Base-by-base conservation (phyloP, 2,888 invertebrate species). In the Leptothorax acervorum region DNA sequence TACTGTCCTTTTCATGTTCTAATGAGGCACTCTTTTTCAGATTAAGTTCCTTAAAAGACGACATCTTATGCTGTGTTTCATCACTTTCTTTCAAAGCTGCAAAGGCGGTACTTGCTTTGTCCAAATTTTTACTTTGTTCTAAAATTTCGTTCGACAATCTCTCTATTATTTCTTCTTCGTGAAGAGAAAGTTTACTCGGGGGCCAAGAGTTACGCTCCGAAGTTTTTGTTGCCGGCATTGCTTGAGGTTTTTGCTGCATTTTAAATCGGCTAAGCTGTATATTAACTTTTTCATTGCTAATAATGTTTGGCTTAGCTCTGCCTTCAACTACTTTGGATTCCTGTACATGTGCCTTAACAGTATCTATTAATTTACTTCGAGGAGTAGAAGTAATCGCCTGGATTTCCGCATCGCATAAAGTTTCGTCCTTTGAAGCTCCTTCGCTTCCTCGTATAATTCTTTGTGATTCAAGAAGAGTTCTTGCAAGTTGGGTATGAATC, bases 61-160 rank as follows among this genome's bases (percentile, higher is more conserved):
- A 63, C 18, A 55, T 9, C 9, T 48, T 68, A 51, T 63, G 60
- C 60, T 85, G 82, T 18, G n/a, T 63, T 71, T 63, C 79, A 45
- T 70, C 35, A 23, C 31, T 62, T 31, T 82, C 84, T 51, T 84
- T 87, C 6, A 66, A 70, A 4, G 12, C 6, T 28, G 23, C 31
- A 15, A 75, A 63, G 11, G 28, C 45, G 31, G 18, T 65, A n/a
- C 12, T 79, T 23, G 71, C 68, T 51, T 91, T 92, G 65, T 92
- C 90, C 15, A 92, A 86, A 60, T 87, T 91, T 89, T 93, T 93
- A 85, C 93, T 94, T 84, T 94, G 94, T 55, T 94, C 93, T 63
- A 94, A 87, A 85, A 94, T 93, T 86, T 95, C 94, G 39, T 92
- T 91, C 0, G 92, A 93, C 68, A 95, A 85, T 82, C 89, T 92